phyloP scores from a whole-genome alignment of 2,113 vertebrate species.

The Smithornis capensis region DNA sequence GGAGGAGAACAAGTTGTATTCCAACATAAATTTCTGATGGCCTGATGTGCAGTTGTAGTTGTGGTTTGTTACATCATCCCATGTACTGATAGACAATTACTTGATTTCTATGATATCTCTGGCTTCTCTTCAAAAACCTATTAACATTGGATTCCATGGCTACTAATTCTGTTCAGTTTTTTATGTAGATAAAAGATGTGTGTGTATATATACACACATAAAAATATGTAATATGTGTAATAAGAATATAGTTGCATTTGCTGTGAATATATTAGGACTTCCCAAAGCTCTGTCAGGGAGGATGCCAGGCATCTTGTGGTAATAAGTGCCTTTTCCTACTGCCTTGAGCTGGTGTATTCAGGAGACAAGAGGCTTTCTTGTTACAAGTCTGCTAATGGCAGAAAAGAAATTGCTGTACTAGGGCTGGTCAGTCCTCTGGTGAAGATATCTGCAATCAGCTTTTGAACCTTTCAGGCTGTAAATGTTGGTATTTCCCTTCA shows the following conservation, averaged over 20 bases:
- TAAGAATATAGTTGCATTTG: neutral
- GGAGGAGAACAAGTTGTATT: neutral
- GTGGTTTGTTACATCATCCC: neutral
- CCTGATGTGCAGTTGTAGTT: neutral
- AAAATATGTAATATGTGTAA: accelerated
- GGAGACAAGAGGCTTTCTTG: neutral
- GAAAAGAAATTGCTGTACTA: neutral
- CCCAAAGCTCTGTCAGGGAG: neutral
- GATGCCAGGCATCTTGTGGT: neutral
- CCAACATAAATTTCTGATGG: neutral
- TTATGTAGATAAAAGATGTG: neutral
- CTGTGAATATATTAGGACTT: neutral
- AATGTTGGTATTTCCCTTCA: conserved; percentile 67
- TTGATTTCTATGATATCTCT: neutral
- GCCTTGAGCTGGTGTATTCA: neutral
- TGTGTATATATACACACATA: neutral
- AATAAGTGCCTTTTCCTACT: neutral
- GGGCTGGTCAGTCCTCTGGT: conserved; percentile 13
- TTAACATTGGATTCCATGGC: neutral
- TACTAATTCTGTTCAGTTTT: neutral
- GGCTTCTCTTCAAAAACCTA: neutral
- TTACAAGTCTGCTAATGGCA: neutral
- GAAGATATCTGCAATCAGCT: conserved; percentile 43
- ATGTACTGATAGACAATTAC: neutral
- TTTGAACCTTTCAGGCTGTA: conserved; percentile 54